phyloP scores from a whole-genome alignment of 2,888 invertebrate species.

The Parnassius glacialis region DNA sequence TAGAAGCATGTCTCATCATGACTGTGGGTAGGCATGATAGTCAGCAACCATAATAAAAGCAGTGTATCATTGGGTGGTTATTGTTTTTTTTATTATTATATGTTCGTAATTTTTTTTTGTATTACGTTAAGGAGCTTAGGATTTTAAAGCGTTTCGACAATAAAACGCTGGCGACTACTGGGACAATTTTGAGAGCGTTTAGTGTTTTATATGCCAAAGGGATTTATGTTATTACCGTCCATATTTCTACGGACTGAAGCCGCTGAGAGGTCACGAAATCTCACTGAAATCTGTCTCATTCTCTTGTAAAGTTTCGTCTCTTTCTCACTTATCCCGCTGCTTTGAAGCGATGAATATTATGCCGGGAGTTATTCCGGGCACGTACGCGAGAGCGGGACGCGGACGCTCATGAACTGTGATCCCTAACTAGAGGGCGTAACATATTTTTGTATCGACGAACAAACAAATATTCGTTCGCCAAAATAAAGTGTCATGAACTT shows the following conservation, averaged over 20 bases:
- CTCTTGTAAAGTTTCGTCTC: conserved; percentile 49
- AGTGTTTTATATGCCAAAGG: conserved; percentile 81
- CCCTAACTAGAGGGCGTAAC: conserved; percentile 69
- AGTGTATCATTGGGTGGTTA: background rate
- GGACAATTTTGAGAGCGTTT: conserved; percentile 76
- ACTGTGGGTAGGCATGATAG: too few relatives aligned
- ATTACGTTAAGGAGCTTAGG: conserved; percentile 25
- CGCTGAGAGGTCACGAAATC: conserved; percentile 80
- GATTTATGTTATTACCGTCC: conserved; percentile 81
- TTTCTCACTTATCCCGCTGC: conserved; percentile 55
- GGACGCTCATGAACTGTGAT: conserved; percentile 76
- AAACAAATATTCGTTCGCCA: conserved; percentile 8
- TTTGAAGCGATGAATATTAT: conserved; percentile 79
- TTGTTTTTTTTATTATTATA: conserved; percentile 3
- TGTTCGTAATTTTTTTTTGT: too few relatives aligned
- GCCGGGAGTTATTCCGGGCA: conserved; percentile 69
- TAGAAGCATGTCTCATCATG: too few relatives aligned
- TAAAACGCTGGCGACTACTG: conserved; percentile 54
- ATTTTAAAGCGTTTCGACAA: conserved; percentile 30
- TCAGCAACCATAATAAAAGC: background rate
- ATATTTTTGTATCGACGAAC: conserved; percentile 32
- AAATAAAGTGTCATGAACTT: background rate
- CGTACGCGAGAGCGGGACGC: conserved; percentile 65
- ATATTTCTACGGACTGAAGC: conserved; percentile 79
- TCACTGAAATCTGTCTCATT: conserved; percentile 60